These are phyloP conservation scores for Ips nitidus DNA, from an alignment of 1,140 invertebrate genomes.

Conservation along the genomic window DNA sequence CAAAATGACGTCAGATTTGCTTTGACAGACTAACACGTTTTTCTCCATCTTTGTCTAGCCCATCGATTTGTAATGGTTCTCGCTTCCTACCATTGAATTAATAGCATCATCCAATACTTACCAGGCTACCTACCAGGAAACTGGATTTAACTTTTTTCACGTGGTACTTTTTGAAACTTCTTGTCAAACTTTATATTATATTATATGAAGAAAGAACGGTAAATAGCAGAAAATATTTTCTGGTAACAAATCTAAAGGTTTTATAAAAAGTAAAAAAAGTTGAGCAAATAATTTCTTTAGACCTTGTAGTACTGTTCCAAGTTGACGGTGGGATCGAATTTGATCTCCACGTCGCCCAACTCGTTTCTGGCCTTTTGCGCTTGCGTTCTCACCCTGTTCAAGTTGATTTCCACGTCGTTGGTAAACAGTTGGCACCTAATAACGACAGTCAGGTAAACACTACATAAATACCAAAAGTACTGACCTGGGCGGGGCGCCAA, in stretches of 20 bases:
- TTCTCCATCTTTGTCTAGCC: too few species aligned
- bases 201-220: too few species aligned
- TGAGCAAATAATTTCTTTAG: neutral
- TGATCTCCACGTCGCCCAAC: constrained; percentile 41
- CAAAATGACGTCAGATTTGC: too few species aligned
- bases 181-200: too few species aligned
- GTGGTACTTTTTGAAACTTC: too few species aligned
- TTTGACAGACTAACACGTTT: too few species aligned
- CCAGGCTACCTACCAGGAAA: too few species aligned
- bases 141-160: too few species aligned
- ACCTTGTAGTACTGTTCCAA: neutral
- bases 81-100: too few species aligned
- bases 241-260: neutral
- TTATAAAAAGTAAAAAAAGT: constrained; percentile 1
- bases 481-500: constrained; percentile 48
- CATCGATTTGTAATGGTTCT: too few species aligned
- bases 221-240: neutral
- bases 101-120: too few species aligned
- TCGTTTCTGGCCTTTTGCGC: constrained; percentile 42
- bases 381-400: constrained; percentile 34
- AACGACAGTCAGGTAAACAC: neutral
- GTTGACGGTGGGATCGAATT: constrained; percentile 43
- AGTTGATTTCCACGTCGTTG: constrained; percentile 42
- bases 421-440: constrained; percentile 44
- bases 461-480: neutral